Evolutionary conservation across 2,797 vertebrate species (phyloP).

Genomic region (Pseudocheirus occidentalis): DNA sequence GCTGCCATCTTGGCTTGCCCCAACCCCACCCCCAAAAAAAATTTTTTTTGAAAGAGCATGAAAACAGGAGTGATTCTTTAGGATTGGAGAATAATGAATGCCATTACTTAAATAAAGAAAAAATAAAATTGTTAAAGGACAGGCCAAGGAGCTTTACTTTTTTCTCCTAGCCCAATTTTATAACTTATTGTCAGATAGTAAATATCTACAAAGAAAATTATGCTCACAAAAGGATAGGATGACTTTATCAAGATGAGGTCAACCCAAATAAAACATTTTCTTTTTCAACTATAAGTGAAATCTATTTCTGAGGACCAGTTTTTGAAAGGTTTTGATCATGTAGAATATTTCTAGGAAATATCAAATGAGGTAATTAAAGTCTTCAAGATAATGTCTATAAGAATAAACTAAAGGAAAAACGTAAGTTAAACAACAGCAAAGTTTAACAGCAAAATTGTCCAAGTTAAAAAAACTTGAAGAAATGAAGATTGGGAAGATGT

Average conservation of each 20-base stretch:
- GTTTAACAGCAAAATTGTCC: not conserved
- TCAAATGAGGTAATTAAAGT: not conserved
- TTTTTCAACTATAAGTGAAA: not conserved
- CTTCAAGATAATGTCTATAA: not conserved
- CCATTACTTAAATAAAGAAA: not conserved
- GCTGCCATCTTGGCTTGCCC: no score
- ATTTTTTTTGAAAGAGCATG: not conserved
- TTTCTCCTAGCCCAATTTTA: not conserved
- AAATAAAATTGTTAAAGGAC: not conserved
- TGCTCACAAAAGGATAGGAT: not conserved
- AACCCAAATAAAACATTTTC: not conserved
- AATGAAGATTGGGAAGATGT: not conserved
- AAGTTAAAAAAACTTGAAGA: not conserved
- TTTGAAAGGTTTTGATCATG: not conserved
- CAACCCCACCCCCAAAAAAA: no score
- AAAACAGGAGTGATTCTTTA: not conserved
- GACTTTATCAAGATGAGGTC: not conserved
- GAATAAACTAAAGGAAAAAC: not conserved
- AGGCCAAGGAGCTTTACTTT: not conserved
- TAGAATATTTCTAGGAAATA: not conserved
- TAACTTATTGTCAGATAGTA: not conserved
- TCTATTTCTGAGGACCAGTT: not conserved
- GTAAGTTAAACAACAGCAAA: not conserved
- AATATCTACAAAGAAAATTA: not conserved
- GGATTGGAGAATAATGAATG: not conserved